Evolutionary conservation across 2,797 vertebrate genomes (phyloP).

Genomic region (Paratrypauchen microcephalus): DNA sequence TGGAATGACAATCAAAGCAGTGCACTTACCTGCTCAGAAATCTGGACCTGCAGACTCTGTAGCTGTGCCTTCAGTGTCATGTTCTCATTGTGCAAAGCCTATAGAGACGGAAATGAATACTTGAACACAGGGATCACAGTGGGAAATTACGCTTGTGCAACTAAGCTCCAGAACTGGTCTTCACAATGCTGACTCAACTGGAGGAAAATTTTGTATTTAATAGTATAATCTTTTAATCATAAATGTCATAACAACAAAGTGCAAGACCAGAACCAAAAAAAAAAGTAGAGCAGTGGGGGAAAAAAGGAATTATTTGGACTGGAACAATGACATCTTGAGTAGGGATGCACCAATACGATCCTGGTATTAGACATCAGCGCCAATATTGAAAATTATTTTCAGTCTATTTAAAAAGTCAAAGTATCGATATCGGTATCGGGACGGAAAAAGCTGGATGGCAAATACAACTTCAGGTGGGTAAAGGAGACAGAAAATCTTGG

Average conservation of each 20-base stretch:
- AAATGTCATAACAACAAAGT: neutral
- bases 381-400: too few species aligned
- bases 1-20: neutral
- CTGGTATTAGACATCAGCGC: too few species aligned
- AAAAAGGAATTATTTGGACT: too few species aligned
- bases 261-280: too few species aligned
- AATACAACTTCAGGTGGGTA: too few species aligned
- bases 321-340: too few species aligned
- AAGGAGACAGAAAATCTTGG: too few species aligned
- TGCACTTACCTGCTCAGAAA: constrained; percentile 87
- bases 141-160: neutral
- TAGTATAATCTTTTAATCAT: neutral
- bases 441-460: too few species aligned
- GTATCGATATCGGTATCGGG: too few species aligned
- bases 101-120: constrained; percentile 22
- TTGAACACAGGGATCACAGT: neutral
- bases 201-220: neutral
- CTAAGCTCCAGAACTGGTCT: neutral
- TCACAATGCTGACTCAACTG: neutral
- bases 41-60: constrained; percentile 87
- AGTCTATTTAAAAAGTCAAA: too few species aligned
- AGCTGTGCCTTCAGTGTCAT: constrained; percentile 88
- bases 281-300: neutral
- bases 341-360: too few species aligned
- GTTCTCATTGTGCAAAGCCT: constrained; percentile 93